Evolutionary conservation across 2,888 invertebrate genomes (phyloP), one percentile per base, ranked within the genome.

Genomic region (Neoscelio sp.): DNA sequence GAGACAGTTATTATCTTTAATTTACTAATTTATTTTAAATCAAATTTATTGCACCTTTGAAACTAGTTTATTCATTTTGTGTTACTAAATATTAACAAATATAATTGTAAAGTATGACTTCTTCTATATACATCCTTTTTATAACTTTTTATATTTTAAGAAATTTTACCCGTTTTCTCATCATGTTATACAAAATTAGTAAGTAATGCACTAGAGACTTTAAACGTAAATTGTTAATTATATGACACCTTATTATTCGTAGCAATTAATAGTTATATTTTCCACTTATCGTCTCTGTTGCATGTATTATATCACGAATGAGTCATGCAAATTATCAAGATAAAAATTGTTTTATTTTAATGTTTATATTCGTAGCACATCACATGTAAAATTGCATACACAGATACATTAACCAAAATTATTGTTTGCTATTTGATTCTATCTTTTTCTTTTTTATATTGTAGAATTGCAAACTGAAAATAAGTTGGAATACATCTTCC

Each of bases 391-490:
- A 6, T 40, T 3, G 15, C 35, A 28, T 1, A 56, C 8, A 33
- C 6, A 10, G 13, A 38, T n/a, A n/a, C n/a, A n/a, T n/a, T n/a
- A n/a, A n/a, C n/a, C n/a, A n/a, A n/a, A n/a, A n/a, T n/a, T n/a
- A n/a, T n/a, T n/a, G n/a, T n/a, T n/a, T n/a, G n/a, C n/a, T n/a
- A n/a, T n/a, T n/a, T n/a, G n/a, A n/a, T n/a, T n/a, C n/a, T n/a
- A n/a, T n/a, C n/a, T n/a, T n/a, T n/a, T n/a, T n/a, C n/a, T n/a
- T n/a, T n/a, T n/a, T n/a, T n/a, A n/a, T n/a, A n/a, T n/a, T n/a
- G 89, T 97, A 97, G 92, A 93, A 93, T 81, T 97, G 96, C 92
- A 94, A 94, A 95, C 95, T 79, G 94, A 94, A 86, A 96, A 97
- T 88, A 94, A 94, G 89, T 93, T 96, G 89, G 94, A 95, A 89